These are phyloP conservation scores for Alaudala cheleensis DNA, from an alignment of 2,113 vertebrate species.

Conservation along the genomic window DNA sequence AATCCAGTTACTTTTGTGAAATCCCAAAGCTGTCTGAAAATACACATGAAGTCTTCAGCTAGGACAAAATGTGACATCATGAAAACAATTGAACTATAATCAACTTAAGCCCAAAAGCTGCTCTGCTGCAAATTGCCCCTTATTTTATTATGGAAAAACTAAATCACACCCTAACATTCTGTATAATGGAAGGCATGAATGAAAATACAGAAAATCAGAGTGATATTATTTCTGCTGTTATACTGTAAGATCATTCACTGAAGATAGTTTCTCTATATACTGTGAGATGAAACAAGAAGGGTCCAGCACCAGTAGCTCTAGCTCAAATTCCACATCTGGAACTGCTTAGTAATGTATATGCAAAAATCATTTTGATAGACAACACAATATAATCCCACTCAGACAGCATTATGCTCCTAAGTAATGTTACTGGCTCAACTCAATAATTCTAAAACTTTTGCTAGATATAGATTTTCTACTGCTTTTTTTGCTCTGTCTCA, in stretches of 20 bases:
- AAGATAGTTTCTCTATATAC: not conserved
- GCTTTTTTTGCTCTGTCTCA: not conserved
- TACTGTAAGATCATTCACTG: not conserved
- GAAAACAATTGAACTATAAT: not conserved
- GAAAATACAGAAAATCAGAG: not conserved
- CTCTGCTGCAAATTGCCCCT: not conserved
- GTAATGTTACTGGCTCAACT: not conserved
- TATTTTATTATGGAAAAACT: not conserved
- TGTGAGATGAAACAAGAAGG: not conserved
- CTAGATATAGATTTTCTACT: not conserved
- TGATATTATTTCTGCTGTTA: not conserved
- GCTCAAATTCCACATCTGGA: constrained; percentile 45
- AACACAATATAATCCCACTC: constrained; percentile 30
- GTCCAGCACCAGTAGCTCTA: not conserved
- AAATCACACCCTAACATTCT: not conserved
- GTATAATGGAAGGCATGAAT: not conserved
- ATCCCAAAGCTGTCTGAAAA: not conserved
- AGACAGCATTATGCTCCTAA: not conserved
- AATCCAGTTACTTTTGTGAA: not conserved
- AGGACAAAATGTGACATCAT: accelerated
- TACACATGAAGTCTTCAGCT: not conserved
- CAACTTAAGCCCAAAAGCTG: not conserved
- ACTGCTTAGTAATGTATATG: constrained; percentile 43
- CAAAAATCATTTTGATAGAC: constrained; percentile 53
- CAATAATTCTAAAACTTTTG: not conserved